Evolutionary conservation across 2,888 invertebrate genomes (phyloP).

Genomic region (Zeuzera pyrina): DNA sequence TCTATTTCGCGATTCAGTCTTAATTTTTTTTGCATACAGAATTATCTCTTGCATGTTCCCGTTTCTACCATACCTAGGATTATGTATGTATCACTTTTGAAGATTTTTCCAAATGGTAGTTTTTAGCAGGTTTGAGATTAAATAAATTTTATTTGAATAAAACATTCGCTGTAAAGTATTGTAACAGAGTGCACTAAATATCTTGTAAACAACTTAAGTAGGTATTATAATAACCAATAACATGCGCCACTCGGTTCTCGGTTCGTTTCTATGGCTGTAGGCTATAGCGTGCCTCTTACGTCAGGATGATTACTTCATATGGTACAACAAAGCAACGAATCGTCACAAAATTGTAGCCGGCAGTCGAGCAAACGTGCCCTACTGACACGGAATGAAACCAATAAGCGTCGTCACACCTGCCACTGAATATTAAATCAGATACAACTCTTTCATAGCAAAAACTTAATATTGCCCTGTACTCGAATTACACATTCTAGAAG

Average conservation of each 20-base stretch:
- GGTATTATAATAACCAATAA: too few relatives aligned
- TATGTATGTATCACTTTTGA: too few relatives aligned
- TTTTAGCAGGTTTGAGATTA: too few relatives aligned
- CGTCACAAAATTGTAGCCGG: conserved; percentile 27
- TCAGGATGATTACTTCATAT: conserved; percentile 29
- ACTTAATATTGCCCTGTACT: conserved; percentile 19
- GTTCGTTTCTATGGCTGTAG: conserved; percentile 1
- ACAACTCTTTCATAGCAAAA: conserved; percentile 32
- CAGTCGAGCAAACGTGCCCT: conserved; percentile 44
- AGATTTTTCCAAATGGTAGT: too few relatives aligned
- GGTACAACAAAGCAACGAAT: conserved; percentile 20
- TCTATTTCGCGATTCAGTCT: too few relatives aligned
- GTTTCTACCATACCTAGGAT: too few relatives aligned
- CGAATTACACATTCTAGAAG: conserved; percentile 36
- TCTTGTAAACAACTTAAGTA: too few relatives aligned
- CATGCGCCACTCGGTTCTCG: not conserved
- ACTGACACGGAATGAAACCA: conserved; percentile 60
- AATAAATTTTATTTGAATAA: too few relatives aligned
- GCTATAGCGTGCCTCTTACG: conserved; percentile 22
- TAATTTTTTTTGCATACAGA: too few relatives aligned
- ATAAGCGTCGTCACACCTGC: conserved; percentile 34
- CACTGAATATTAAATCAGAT: conserved; percentile 35
- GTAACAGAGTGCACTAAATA: too few relatives aligned
- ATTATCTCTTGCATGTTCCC: too few relatives aligned
- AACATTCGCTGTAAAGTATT: too few relatives aligned